phyloP scores from a whole-genome alignment of 1,140 invertebrate genomes.

The Achatina immaculata region DNA sequence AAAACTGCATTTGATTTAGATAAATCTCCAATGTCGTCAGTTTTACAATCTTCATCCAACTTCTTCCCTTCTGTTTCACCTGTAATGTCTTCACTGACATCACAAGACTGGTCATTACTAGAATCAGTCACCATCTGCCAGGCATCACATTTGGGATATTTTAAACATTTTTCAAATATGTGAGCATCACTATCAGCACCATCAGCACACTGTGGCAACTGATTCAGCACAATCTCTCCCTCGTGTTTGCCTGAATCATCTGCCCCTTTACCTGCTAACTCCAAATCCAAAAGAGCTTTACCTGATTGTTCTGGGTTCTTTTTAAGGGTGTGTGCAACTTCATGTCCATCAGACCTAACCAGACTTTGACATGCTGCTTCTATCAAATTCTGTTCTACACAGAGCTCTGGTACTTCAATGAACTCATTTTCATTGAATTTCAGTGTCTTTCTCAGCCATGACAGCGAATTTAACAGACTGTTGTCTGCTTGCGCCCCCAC shows the following conservation, averaged over 20 bases:
- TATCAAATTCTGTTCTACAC: neutral
- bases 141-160: neutral
- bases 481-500: neutral
- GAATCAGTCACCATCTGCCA: neutral
- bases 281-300: neutral
- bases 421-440: neutral
- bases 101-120: neutral
- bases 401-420: neutral
- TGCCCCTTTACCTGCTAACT: neutral
- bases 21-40: neutral
- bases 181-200: neutral
- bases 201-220: neutral
- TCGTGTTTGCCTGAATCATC: neutral
- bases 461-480: neutral
- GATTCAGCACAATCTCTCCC: neutral
- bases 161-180: neutral
- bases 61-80: no score
- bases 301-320: neutral
- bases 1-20: neutral
- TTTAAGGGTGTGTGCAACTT: neutral
- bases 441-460: neutral
- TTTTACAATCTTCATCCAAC: no score
- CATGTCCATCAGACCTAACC: neutral
- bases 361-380: neutral
- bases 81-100: neutral